Evolutionary conservation across 2,113 vertebrate species (phyloP).

Genomic region (Echinops telfairi): DNA sequence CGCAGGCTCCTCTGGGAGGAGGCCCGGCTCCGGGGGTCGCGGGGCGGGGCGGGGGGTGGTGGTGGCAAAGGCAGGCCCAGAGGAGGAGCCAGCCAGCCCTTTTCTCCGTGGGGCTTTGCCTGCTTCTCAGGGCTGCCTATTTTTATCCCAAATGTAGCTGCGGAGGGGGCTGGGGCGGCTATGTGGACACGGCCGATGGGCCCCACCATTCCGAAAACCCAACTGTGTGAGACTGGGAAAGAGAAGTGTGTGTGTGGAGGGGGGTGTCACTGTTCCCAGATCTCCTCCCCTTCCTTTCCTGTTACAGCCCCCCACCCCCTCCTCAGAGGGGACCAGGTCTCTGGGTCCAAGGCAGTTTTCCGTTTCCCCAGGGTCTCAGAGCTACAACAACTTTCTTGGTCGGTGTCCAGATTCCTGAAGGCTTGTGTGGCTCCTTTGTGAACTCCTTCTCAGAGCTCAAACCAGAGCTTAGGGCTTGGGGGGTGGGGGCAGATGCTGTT

Average conservation of each 20-base stretch:
- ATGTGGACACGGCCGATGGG: conserved; percentile 76
- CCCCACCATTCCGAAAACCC: conserved; percentile 40
- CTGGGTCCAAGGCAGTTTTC: conserved; percentile 32
- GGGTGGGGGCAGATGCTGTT: too few relatives aligned
- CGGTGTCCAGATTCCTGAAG: background rate
- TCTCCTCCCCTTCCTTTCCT: background rate
- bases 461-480: background rate
- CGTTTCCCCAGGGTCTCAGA: conserved; percentile 49
- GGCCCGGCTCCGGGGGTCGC: background rate
- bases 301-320: background rate
- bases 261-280: background rate
- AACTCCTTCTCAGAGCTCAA: background rate
- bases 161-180: conserved; percentile 71
- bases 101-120: conserved; percentile 52
- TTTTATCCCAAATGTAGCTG: conserved; percentile 79
- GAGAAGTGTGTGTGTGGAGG: background rate
- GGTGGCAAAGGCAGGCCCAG: background rate
- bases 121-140: conserved; percentile 70
- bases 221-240: conserved; percentile 12
- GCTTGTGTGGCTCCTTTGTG: background rate
- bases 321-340: background rate
- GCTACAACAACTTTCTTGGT: conserved; percentile 65
- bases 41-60: background rate
- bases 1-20: conserved; percentile 5
- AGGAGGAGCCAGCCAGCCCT: conserved; percentile 30